Percentiles rank a stretch among this genome's conserved stretches.
Evolutionary conservation across 2,888 invertebrate species (phyloP).

Genomic region (Zhuqinia jingwanae): DNA sequence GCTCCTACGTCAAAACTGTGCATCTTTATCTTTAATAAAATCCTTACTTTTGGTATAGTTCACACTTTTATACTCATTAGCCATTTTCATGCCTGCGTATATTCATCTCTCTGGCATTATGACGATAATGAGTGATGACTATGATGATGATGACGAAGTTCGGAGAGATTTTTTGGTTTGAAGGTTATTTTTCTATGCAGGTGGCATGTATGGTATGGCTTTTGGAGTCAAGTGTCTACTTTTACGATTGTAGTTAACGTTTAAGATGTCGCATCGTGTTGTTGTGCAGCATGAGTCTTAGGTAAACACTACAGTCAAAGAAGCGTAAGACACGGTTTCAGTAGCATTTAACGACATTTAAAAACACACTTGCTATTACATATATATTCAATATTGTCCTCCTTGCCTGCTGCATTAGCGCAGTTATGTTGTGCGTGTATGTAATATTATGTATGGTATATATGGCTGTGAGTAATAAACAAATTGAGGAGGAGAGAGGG

Average conservation of each 20-base stretch:
- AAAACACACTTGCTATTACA: conserved; percentile 8
- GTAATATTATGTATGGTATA: not conserved
- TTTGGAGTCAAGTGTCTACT: not conserved
- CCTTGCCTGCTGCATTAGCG: not conserved
- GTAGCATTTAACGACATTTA: conserved; percentile 54
- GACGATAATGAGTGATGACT: not conserved
- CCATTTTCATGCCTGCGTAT: not conserved
- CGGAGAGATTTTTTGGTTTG: not conserved
- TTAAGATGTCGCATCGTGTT: not conserved
- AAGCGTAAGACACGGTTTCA: not conserved
- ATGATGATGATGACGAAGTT: not conserved
- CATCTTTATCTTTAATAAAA: no score
- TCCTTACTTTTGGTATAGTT: no score
- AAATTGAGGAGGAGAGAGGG: not conserved
- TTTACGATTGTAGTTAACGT: not conserved
- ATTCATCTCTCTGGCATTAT: not conserved
- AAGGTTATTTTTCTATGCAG: conserved; percentile 5
- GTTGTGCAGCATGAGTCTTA: not conserved
- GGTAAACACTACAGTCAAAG: not conserved
- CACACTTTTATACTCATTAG: no score
- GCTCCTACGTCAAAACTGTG: no score
- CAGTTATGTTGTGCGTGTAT: not conserved
- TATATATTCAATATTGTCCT: not conserved
- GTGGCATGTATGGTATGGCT: conserved; percentile 11
- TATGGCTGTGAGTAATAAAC: conserved; percentile 19